Conservation (phyloP, 2,888 invertebrate species). For the Dryobotodes eremita region DNA sequence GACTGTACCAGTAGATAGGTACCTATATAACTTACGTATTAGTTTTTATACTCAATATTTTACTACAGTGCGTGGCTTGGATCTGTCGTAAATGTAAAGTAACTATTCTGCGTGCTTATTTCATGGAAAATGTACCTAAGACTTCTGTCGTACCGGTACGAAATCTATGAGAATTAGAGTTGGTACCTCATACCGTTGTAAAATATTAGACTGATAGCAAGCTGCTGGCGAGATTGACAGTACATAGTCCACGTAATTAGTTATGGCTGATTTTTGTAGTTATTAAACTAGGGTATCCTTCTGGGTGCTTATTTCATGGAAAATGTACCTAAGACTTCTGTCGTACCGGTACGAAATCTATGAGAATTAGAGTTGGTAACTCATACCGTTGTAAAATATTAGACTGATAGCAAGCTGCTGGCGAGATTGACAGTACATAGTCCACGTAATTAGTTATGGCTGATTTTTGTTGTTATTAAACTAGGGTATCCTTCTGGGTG, state of each 20-base stretch:
- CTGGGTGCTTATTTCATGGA: neutral
- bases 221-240: neutral
- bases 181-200: neutral
- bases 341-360: neutral
- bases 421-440: neutral
- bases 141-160: neutral
- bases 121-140: neutral
- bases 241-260: too few species aligned
- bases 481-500: too few species aligned
- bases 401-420: too few species aligned
- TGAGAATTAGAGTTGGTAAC: neutral
- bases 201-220: neutral
- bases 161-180: neutral
- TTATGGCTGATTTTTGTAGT: too few species aligned
- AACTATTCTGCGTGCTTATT: neutral
- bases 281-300: too few species aligned
- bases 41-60: neutral
- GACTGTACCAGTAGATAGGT: neutral
- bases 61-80: conserved; percentile 16
- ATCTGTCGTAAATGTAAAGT: conserved; percentile 15
- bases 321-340: neutral
- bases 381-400: conserved; percentile 1
- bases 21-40: neutral
- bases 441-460: too few species aligned
- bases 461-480: too few species aligned